Percentiles rank a stretch among this genome's conserved stretches.
phyloP scores from a whole-genome alignment of 1,140 invertebrate genomes.

The Tetramorium alpestre region DNA sequence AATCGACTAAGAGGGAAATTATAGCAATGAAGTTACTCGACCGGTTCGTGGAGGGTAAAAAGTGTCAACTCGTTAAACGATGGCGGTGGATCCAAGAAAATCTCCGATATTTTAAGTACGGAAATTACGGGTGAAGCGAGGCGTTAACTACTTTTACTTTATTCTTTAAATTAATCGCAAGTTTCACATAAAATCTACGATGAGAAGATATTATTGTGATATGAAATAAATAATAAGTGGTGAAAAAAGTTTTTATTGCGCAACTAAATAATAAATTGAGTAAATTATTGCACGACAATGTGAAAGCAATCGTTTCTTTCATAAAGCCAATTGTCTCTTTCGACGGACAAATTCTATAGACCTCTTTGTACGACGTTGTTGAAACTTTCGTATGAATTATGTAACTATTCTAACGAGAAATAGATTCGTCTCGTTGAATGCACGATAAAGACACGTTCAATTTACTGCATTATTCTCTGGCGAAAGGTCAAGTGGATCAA shows the following conservation, averaged over 20 bases:
- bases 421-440: conserved; percentile 35
- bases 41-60: conserved; percentile 8
- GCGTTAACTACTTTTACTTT: background rate
- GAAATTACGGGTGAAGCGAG: background rate
- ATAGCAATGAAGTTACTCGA: conserved; percentile 52
- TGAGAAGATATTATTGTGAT: background rate
- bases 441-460: conserved; percentile 50
- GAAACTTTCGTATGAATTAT: conserved; percentile 56
- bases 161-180: conserved; percentile 30
- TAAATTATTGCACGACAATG: background rate
- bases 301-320: background rate
- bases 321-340: background rate
- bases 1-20: conserved; percentile 45
- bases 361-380: conserved; percentile 28
- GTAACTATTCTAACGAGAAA: conserved; percentile 61
- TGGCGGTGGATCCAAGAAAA: background rate
- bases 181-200: background rate
- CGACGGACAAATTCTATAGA: background rate
- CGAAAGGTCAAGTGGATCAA: conserved; percentile 55
- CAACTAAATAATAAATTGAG: background rate
- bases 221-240: background rate
- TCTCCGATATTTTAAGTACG: conserved; percentile 8
- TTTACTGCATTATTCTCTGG: conserved; percentile 38
- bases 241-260: background rate
- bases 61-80: conserved; percentile 31